Conservation (phyloP, 1,140 invertebrate species). For the Ganaspis sp. region DNA sequence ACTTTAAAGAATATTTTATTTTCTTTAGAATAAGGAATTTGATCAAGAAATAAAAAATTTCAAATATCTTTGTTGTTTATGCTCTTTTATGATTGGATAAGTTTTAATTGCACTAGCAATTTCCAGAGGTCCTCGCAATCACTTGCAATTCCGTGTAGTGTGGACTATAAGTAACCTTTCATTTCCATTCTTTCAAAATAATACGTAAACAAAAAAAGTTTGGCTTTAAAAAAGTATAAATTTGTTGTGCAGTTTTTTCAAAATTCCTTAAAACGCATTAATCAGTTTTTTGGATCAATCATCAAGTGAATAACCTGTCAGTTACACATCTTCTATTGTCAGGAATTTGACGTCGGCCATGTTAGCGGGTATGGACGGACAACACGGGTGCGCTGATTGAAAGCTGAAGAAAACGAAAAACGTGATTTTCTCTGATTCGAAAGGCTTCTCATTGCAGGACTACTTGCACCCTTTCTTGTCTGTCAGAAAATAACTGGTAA, state of each 20-base stretch:
- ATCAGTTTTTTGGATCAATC: not conserved
- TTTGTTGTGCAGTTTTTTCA: not conserved
- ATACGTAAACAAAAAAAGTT: not conserved
- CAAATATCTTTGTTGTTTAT: no score
- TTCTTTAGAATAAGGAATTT: no score
- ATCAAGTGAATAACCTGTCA: not conserved
- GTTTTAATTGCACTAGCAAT: no score
- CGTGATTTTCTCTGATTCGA: not conserved
- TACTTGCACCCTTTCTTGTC: not conserved
- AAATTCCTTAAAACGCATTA: not conserved
- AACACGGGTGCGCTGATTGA: slow-evolving; percentile 41
- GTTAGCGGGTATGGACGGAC: slow-evolving; percentile 39
- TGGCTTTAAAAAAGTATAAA: not conserved
- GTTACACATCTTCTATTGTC: slow-evolving; percentile 33
- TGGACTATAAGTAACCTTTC: not conserved
- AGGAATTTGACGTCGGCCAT: slow-evolving; percentile 39
- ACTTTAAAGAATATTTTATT: no score
- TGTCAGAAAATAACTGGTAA: slow-evolving; percentile 39
- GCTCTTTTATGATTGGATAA: no score
- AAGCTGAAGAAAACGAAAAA: slow-evolving; percentile 19
- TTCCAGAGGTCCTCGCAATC: no score
- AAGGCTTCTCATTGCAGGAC: slow-evolving; percentile 6
- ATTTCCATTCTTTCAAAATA: not conserved
- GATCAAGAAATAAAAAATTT: no score
- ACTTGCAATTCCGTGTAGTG: no score